Conservation (phyloP, 2,797 vertebrate species). For the Betta splendens region DNA sequence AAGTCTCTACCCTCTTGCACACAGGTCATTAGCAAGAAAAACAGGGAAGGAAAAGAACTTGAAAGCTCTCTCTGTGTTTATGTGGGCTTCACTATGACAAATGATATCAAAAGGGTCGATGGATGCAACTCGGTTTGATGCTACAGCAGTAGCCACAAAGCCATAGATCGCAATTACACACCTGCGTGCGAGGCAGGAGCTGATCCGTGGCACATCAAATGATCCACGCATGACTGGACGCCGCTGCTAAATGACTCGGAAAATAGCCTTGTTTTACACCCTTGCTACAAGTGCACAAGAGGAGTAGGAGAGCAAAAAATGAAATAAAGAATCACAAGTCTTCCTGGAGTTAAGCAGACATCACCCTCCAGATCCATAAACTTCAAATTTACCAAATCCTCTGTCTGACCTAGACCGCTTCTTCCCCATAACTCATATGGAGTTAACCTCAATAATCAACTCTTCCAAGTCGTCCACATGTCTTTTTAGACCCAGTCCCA, state of each 20-base stretch:
- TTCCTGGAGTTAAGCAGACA: too few species aligned
- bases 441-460: too few species aligned
- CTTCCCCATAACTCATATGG: too few species aligned
- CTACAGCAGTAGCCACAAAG: constrained; percentile 58
- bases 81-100: constrained; percentile 38
- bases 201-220: constrained; percentile 72
- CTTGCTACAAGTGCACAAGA: constrained; percentile 37
- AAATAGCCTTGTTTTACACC: constrained; percentile 63
- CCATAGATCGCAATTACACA: constrained; percentile 74
- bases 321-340: constrained; percentile 12
- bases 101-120: constrained; percentile 67
- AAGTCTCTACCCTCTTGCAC: constrained; percentile 14
- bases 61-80: constrained; percentile 14
- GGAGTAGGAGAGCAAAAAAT: constrained; percentile 4
- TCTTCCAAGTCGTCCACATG: too few species aligned
- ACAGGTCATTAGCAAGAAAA: constrained; percentile 9
- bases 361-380: too few species aligned
- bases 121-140: constrained; percentile 52
- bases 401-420: too few species aligned
- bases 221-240: constrained; percentile 68
- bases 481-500: too few species aligned
- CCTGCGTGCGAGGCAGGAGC: constrained; percentile 71
- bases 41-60: constrained; percentile 22
- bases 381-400: too few species aligned
- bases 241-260: constrained; percentile 75